These are phyloP conservation scores for Dastarcus helophoroides DNA, from an alignment of 2,888 invertebrate species.

Conservation along the genomic window DNA sequence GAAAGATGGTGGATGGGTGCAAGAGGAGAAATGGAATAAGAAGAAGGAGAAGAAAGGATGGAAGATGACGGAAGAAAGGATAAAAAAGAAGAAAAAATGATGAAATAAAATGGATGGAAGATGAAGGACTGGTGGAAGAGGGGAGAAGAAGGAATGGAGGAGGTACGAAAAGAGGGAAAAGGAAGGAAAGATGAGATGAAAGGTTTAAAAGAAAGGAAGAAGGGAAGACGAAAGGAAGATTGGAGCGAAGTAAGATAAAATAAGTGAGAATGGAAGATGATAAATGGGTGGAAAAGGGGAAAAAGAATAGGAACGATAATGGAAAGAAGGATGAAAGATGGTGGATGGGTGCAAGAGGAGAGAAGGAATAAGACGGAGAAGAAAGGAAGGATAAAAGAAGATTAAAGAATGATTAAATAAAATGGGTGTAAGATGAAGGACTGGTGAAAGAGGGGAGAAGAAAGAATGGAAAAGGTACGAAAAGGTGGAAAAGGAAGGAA, in stretches of 20 bases:
- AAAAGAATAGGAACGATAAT: conserved; percentile 1
- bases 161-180: neutral
- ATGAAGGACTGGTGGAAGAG: too few relatives aligned
- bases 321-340: conserved; percentile 2
- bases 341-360: too few relatives aligned
- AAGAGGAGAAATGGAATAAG: neutral
- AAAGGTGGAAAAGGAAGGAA: too few relatives aligned
- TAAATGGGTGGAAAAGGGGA: conserved; percentile 1
- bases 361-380: too few relatives aligned
- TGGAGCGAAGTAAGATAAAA: neutral
- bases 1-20: neutral
- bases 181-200: neutral
- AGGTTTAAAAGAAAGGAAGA: neutral
- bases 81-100: too few relatives aligned
- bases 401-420: too few relatives aligned
- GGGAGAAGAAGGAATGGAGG: neutral
- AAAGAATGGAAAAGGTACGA: too few relatives aligned
- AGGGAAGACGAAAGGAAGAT: conserved; percentile 1
- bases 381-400: conserved; percentile 3
- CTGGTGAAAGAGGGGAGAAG: too few relatives aligned
- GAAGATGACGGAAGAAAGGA: too few relatives aligned
- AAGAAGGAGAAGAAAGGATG: too few relatives aligned
- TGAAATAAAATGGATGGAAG: too few relatives aligned
- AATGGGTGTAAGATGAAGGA: too few relatives aligned
- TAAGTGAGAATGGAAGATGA: neutral